Evolutionary conservation across 2,797 vertebrate species (phyloP), one percentile per base, ranked within the genome.

Genomic region (Gymnothorax reevesii): DNA sequence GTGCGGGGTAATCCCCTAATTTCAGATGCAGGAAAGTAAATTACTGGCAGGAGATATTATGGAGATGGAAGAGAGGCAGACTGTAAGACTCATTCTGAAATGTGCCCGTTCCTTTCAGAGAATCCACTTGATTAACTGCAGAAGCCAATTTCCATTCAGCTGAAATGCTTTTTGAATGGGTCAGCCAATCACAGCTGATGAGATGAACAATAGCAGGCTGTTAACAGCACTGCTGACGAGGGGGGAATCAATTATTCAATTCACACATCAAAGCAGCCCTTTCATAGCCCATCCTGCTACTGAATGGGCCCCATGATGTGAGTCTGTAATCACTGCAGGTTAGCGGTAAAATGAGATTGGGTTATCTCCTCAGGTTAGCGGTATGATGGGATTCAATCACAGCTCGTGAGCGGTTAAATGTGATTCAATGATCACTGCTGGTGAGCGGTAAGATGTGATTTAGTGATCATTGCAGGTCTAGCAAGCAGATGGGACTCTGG

Each of bases 161-260:
- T 71, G 25, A 71, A 5, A 8, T 25, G 71, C 8, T 42, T 25
- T 7, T 42, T 77, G 73, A 77, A 27, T 13, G 27, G 69, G 7
- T 71, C 27, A 71, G 69, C 25, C 25, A 25, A 33, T 33, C 69
- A 33, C n/a, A 27, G 3, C 25, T 13, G 22, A 17, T 49, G 17
- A 77, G 13, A 4, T 49, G 42, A 52, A 54, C 42, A 17, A 54
- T 79, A 42, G 54, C 49, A 54, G 42, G 75, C 75, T 2, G 52
- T 79, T 54, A 22, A 52, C 4, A 77, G 73, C 27, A 77, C 10
- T 77, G 33, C 4, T 17, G 20, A 77, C 8, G 22, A 25, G 75
- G 17, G 25, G 75, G 15, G 8, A 20, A 79, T 79, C 75, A 79
- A 54, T 54, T 79, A 79, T 54, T 54, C 75, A 79, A 79, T 75